Percentiles rank a stretch among this genome's conserved stretches.
Evolutionary conservation across 2,888 invertebrate genomes (phyloP).

Genomic region (Hypomecis punctinalis): DNA sequence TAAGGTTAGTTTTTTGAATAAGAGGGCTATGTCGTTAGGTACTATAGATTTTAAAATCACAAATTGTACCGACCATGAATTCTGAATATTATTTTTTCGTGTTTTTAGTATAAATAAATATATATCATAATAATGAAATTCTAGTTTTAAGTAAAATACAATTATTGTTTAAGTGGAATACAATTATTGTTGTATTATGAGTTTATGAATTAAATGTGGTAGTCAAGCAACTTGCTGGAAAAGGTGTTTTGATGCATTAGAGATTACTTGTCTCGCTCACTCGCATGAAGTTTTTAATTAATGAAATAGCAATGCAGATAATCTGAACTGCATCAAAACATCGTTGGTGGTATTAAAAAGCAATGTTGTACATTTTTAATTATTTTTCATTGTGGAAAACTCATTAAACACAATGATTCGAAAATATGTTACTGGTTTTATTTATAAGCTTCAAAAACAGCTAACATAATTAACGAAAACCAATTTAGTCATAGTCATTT

Average conservation of each 20-base stretch:
- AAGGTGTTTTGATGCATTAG: too few species aligned
- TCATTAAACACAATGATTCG: constrained; percentile 22
- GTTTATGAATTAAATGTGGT: neutral
- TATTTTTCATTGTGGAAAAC: constrained; percentile 25
- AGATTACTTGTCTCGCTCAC: too few species aligned
- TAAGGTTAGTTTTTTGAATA: neutral
- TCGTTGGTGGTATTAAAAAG: constrained; percentile 20
- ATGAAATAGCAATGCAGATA: too few species aligned
- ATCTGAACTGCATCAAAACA: too few species aligned
- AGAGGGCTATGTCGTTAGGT: neutral
- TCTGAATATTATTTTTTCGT: constrained; percentile 1
- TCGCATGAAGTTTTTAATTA: too few species aligned
- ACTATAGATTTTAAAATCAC: neutral
- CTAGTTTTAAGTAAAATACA: constrained; percentile 17
- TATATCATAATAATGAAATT: too few species aligned
- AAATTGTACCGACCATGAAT: constrained; percentile 3
- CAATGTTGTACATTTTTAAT: constrained; percentile 32
- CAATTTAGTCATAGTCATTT: too few species aligned
- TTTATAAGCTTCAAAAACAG: neutral
- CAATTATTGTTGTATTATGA: constrained; percentile 11
- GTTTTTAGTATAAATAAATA: neutral
- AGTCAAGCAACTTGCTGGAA: too few species aligned
- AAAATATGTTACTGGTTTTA: constrained; percentile 8
- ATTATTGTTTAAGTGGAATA: neutral
- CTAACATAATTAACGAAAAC: too few species aligned